phyloP scores from a whole-genome alignment of 2,888 invertebrate species.

The Quadroppia sp. region DNA sequence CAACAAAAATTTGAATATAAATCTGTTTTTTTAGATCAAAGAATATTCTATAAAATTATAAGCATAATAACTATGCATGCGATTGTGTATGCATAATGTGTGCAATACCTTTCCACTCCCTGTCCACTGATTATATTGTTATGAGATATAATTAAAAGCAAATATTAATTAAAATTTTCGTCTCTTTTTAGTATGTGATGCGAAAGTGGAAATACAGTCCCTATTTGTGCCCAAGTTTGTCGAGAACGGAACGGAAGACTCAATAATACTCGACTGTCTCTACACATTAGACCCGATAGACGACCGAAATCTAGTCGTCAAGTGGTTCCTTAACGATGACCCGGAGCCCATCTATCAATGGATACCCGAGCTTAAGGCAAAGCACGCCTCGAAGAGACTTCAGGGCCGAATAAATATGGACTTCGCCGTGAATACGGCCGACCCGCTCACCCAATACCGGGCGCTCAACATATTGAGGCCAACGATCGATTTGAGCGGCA shows the following conservation, averaged over 20 bases:
- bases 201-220: constrained; percentile 44
- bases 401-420: constrained; percentile 45
- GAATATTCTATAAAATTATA: too few species aligned
- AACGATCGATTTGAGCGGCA: constrained; percentile 47
- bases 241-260: constrained; percentile 47
- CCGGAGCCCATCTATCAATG: constrained; percentile 49
- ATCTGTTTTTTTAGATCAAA: too few species aligned
- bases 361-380: constrained; percentile 47
- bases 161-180: too few species aligned
- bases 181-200: constrained; percentile 13
- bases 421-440: constrained; percentile 42
- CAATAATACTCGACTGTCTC: constrained; percentile 48
- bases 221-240: constrained; percentile 47
- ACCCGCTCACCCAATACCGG: constrained; percentile 44
- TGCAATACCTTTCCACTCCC: too few species aligned
- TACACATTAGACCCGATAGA: constrained; percentile 45
- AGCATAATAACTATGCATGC: too few species aligned
- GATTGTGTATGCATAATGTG: too few species aligned
- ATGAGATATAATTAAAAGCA: too few species aligned
- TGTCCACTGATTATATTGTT: too few species aligned
- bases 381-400: constrained; percentile 46
- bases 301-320: constrained; percentile 47
- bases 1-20: too few species aligned
- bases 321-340: constrained; percentile 49
- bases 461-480: constrained; percentile 47